phyloP scores from a whole-genome alignment of 2,888 invertebrate genomes.

The Lepidocyrtinus sp. region DNA sequence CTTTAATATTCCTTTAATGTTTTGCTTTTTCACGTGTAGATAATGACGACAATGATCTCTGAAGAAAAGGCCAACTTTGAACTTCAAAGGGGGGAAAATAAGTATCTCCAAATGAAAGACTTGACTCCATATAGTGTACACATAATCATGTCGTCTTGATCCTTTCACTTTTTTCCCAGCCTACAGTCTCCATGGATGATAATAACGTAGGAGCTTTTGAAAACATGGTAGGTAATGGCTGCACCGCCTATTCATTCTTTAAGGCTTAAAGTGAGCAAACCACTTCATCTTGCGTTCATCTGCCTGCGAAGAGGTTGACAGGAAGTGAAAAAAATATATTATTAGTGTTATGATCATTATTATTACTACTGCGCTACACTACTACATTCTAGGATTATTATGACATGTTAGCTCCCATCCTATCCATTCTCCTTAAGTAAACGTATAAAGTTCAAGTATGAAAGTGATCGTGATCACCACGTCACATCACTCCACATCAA shows the following conservation, averaged over 20 bases:
- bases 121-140: no score
- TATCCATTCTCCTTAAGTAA: conserved; percentile 7
- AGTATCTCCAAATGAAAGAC: background rate
- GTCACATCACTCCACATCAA: conserved; percentile 15
- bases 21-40: conserved; percentile 4
- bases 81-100: conserved; percentile 13
- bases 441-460: conserved; percentile 18
- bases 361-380: conserved; percentile 38
- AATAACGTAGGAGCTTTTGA: no score
- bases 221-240: background rate
- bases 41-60: conserved; percentile 13
- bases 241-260: background rate
- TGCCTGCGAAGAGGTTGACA: conserved; percentile 10
- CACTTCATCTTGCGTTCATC: background rate
- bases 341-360: conserved; percentile 42
- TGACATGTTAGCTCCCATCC: background rate
- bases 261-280: background rate
- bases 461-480: no score
- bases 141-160: background rate
- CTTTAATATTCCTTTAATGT: background rate
- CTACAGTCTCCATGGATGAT: background rate
- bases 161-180: conserved; percentile 10
- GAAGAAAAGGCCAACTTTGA: background rate
- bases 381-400: conserved; percentile 31
- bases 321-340: conserved; percentile 57